phyloP scores from a whole-genome alignment of 2,888 invertebrate genomes.

The Drosophila heteroneura region DNA sequence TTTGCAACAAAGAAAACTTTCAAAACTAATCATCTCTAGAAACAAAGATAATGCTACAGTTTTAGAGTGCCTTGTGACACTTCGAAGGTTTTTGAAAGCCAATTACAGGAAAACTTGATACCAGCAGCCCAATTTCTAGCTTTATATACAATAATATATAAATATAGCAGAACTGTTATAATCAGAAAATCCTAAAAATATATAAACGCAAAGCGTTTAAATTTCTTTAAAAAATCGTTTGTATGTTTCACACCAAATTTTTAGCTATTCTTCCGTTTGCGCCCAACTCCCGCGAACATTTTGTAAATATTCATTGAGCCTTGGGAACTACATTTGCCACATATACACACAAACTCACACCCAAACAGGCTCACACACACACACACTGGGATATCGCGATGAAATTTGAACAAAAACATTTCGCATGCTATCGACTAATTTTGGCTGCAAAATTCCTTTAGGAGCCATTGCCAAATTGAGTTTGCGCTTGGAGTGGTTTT shows the following conservation, averaged over 20 bases:
- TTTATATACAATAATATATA: neutral
- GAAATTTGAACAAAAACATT: constrained; percentile 46
- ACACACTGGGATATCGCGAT: neutral
- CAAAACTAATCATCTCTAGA: neutral
- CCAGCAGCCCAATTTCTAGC: neutral
- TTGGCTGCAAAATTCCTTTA: constrained; percentile 53
- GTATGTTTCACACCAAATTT: constrained; percentile 21
- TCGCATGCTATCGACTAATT: constrained; percentile 69
- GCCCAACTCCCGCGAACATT: constrained; percentile 13
- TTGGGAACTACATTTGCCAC: constrained; percentile 31
- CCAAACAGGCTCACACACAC: neutral
- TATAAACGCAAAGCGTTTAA: neutral
- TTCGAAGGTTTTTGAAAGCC: neutral
- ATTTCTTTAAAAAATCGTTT: neutral
- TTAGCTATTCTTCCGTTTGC: constrained; percentile 7
- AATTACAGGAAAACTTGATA: neutral
- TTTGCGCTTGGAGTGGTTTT: constrained; percentile 56
- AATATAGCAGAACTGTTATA: neutral
- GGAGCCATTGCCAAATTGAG: constrained; percentile 69
- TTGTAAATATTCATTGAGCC: constrained; percentile 52
- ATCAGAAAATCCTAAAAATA: neutral
- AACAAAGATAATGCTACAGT: neutral
- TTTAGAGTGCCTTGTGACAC: neutral
- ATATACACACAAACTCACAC: constrained; percentile 6
- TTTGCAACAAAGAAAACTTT: no score